Conservation (phyloP, 2,888 invertebrate genomes). For the Biston betularia region DNA sequence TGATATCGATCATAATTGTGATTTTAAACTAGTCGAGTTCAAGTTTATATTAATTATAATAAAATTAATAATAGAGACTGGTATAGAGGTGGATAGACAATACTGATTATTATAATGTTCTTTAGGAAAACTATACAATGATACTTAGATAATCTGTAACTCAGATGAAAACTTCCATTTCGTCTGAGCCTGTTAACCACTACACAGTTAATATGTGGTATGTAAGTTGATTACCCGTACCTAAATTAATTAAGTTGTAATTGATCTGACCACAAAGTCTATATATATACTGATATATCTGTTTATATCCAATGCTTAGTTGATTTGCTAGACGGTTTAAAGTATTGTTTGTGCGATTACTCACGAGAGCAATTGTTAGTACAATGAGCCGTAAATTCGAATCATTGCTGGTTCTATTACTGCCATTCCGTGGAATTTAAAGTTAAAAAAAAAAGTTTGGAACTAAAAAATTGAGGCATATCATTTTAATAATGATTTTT, state of each 20-base stretch:
- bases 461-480: too few relatives aligned
- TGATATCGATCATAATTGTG: slow-evolving; percentile 48
- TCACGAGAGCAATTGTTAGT: too few relatives aligned
- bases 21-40: slow-evolving; percentile 48
- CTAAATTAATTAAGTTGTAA: not conserved
- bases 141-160: not conserved
- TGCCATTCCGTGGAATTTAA: too few relatives aligned
- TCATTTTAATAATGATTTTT: too few relatives aligned
- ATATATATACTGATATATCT: too few relatives aligned
- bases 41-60: slow-evolving; percentile 36
- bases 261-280: not conserved
- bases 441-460: too few relatives aligned
- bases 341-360: not conserved
- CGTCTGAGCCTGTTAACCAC: too few relatives aligned
- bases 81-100: slow-evolving; percentile 45
- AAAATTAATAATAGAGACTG: not conserved
- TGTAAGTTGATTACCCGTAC: not conserved
- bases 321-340: too few relatives aligned
- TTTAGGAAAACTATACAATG: not conserved
- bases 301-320: too few relatives aligned
- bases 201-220: not conserved
- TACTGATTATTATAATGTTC: slow-evolving; percentile 24
- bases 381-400: too few relatives aligned
- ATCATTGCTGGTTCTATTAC: too few relatives aligned
- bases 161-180: too few relatives aligned